Evolutionary conservation across 1,140 invertebrate genomes (phyloP).

Genomic region (Rhizoglyphus robini): DNA sequence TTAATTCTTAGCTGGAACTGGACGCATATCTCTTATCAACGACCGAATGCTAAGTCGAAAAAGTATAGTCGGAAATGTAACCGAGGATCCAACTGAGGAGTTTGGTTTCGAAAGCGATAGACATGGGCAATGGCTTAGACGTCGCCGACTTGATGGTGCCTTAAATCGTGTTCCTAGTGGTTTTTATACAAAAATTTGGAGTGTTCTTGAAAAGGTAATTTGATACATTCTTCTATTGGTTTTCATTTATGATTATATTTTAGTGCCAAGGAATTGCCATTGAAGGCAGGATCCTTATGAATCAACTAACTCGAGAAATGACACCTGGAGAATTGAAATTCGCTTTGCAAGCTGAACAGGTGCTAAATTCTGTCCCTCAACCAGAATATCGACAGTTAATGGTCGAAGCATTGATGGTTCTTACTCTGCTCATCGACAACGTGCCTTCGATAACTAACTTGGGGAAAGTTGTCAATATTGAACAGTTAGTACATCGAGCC

Average conservation of each 20-base stretch:
- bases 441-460: slow-evolving; percentile 53
- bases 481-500: slow-evolving; percentile 81
- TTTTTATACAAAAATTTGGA: slow-evolving; percentile 89
- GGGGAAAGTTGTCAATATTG: slow-evolving; percentile 74
- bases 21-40: slow-evolving; percentile 23
- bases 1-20: slow-evolving; percentile 25
- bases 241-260: slow-evolving; percentile 30
- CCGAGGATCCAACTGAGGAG: slow-evolving; percentile 27
- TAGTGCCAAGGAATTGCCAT: slow-evolving; percentile 81
- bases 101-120: slow-evolving; percentile 48
- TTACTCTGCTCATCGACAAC: slow-evolving; percentile 77
- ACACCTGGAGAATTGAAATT: slow-evolving; percentile 96
- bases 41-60: slow-evolving; percentile 22
- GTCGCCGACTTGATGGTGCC: slow-evolving; percentile 84
- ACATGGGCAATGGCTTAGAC: slow-evolving; percentile 90
- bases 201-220: slow-evolving; percentile 60
- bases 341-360: slow-evolving; percentile 91
- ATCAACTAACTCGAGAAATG: slow-evolving; percentile 92
- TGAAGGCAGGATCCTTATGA: slow-evolving; percentile 70
- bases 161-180: slow-evolving; percentile 89
- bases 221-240: not conserved
- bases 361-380: slow-evolving; percentile 89
- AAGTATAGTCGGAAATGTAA: slow-evolving; percentile 27
- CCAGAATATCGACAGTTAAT: slow-evolving; percentile 96
- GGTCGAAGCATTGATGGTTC: slow-evolving; percentile 91